Evolutionary conservation across 1,140 invertebrate genomes (phyloP), one percentile per base, ranked within the genome.

Genomic region (Charaxes varanes): DNA sequence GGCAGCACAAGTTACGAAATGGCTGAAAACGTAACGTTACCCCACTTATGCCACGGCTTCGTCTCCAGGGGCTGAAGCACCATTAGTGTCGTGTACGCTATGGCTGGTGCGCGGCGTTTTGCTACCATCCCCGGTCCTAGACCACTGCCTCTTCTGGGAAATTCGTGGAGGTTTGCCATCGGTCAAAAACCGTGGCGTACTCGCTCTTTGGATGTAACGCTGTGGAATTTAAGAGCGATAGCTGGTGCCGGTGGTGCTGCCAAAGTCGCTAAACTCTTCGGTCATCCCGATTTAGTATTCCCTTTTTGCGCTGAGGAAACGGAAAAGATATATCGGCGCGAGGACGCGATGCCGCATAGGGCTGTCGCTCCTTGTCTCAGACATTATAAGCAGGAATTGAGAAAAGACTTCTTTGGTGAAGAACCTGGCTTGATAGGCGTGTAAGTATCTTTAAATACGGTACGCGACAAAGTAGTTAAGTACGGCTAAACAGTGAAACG

Each of bases 281-380:
- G 92, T 2, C 89, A 92, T 65, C 92, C 92, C 1, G 92, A 94
- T 77, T 85, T 94, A 62, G 86, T 94, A 12, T 94, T 94, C 57
- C 86, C 94, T 5, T 93, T 92, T 72, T 88, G 91, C 62, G 90
- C 91, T 0, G 88, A 92, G 38, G 91, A 92, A 56, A 92, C 93
- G 6, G 88, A 92, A 34, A 88, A 87, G 41, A 88, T 94, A 31
- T 93, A 93, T 58, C 85, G 91, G 41, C 86, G 87, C 14, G 93
- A 94, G 71, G 93, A 94, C 53, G 65, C 82, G 1, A 88, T 94
- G 86, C 93, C 93, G 0, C 87, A 92, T 45, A 85, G 92, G 52
- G 92, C 92, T 0, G 91, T 91, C 4, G 93, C 93, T 86, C 92
- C 92, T 0, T 93, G 92, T 0, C 84, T 94, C 4, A 87, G 90